Evolutionary conservation across 2,797 vertebrate genomes (phyloP), one percentile per base, ranked within the genome.

Genomic region (Lerista edwardsae): DNA sequence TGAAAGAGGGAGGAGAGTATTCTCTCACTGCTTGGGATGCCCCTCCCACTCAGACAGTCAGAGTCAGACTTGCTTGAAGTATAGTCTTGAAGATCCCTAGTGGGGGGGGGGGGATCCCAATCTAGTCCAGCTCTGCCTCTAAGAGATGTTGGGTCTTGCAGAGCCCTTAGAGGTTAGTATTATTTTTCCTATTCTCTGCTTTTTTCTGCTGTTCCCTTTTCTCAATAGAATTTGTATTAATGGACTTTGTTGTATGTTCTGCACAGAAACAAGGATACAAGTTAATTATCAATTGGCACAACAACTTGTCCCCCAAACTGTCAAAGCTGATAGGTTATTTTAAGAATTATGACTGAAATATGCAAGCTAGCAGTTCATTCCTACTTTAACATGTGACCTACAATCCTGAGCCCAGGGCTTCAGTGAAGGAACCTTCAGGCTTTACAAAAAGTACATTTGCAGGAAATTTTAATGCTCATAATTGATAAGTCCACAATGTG

Each of bases 161-260:
- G n/a, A n/a, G n/a, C n/a, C n/a, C n/a, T n/a, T n/a, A n/a, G n/a
- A n/a, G n/a, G n/a, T n/a, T n/a, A n/a, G n/a, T n/a, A n/a, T n/a
- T n/a, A n/a, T n/a, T n/a, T n/a, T n/a, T n/a, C n/a, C n/a, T n/a
- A n/a, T n/a, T n/a, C n/a, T n/a, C n/a, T n/a, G n/a, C n/a, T n/a
- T n/a, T n/a, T n/a, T n/a, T n/a, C n/a, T n/a, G n/a, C n/a, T n/a
- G n/a, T n/a, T n/a, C n/a, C n/a, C n/a, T n/a, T n/a, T n/a, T n/a
- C 87, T 88, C 62, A 44, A 17, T 90, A 71, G 75, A 29, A 55
- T 59, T 86, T 88, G 51, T 82, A 36, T 85, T 93, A 90, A 87
- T 88, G 84, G 93, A 68, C 82, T 88, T 51, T 51, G 11, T 69
- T 80, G 77, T 90, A 64, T 29, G 2, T 21, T 89, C 81, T 91